phyloP scores from a whole-genome alignment of 2,797 vertebrate species.

The Crocodylus rhombifer region DNA sequence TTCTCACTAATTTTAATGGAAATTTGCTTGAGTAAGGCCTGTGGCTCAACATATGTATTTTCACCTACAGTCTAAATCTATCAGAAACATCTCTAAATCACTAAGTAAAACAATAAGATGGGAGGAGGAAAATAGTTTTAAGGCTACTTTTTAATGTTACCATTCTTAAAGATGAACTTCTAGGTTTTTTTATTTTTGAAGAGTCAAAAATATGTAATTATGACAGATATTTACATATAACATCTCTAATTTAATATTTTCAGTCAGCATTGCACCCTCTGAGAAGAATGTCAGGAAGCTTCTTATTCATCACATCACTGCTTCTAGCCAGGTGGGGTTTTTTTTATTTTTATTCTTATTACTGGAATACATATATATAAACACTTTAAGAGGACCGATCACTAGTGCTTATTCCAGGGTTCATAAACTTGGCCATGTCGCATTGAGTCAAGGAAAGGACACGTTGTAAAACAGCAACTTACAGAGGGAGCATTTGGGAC shows the following conservation, averaged over 20 bases:
- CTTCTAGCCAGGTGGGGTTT: not conserved
- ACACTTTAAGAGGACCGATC: not conserved
- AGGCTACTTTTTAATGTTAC: accelerated
- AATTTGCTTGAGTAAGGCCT: not conserved
- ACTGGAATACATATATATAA: not conserved
- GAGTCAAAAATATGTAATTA: not conserved
- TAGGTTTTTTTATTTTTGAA: not conserved
- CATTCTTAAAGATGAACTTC: not conserved
- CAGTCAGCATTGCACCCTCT: not conserved
- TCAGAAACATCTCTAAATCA: not conserved
- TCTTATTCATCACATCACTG: not conserved
- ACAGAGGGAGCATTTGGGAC: slow-evolving; percentile 92
- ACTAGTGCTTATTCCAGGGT: not conserved
- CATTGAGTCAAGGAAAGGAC: not conserved
- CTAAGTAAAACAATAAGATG: not conserved
- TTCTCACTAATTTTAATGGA: not conserved
- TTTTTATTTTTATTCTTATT: not conserved
- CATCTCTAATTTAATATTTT: not conserved
- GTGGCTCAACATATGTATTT: not conserved
- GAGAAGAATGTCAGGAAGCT: not conserved
- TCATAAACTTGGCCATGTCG: not conserved
- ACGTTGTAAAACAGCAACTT: slow-evolving; percentile 66
- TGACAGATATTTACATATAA: not conserved
- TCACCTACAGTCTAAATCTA: not conserved
- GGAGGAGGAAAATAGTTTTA: not conserved